Percentiles rank a stretch among this genome's conserved stretches.
phyloP scores from a whole-genome alignment of 2,888 invertebrate species.

The Idaea straminata region DNA sequence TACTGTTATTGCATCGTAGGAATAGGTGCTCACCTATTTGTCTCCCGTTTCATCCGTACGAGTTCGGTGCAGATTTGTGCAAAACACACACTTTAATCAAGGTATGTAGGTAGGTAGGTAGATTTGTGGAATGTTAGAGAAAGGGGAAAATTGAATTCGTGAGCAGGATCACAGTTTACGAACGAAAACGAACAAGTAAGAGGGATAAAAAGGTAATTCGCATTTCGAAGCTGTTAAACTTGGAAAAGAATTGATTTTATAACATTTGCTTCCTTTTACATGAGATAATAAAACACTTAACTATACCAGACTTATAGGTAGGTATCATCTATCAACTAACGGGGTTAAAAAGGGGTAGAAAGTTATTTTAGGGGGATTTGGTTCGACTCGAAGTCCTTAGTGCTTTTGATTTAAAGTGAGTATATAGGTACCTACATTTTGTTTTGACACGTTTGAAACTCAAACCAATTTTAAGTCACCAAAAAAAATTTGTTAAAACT shows the following conservation, averaged over 20 bases:
- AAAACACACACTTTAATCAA: slow-evolving; percentile 25
- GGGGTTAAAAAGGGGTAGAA: too few species aligned
- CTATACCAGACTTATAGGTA: not conserved
- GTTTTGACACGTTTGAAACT: too few species aligned
- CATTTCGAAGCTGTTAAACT: slow-evolving; percentile 12
- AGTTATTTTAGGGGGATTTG: too few species aligned
- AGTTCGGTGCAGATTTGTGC: slow-evolving; percentile 23
- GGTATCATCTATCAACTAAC: too few species aligned
- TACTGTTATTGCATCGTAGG: not conserved
- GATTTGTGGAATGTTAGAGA: slow-evolving; percentile 15
- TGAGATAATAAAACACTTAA: not conserved
- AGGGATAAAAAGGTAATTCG: slow-evolving; percentile 20
- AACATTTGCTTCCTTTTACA: not conserved
- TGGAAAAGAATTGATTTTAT: slow-evolving; percentile 5
- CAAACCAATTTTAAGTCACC: too few species aligned
- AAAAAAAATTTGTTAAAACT: too few species aligned
- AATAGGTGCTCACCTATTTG: slow-evolving; percentile 4
- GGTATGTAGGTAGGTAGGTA: not conserved
- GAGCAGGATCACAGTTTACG: slow-evolving; percentile 20
- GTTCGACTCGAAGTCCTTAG: too few species aligned
- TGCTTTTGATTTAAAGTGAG: too few species aligned
- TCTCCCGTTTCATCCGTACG: slow-evolving; percentile 2
- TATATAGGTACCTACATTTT: too few species aligned
- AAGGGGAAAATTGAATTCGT: slow-evolving; percentile 28
- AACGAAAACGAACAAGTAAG: slow-evolving; percentile 17